These are phyloP conservation scores for Phymorhynchus buccinoides DNA, from an alignment of 1,140 invertebrate genomes.

Conservation along the genomic window DNA sequence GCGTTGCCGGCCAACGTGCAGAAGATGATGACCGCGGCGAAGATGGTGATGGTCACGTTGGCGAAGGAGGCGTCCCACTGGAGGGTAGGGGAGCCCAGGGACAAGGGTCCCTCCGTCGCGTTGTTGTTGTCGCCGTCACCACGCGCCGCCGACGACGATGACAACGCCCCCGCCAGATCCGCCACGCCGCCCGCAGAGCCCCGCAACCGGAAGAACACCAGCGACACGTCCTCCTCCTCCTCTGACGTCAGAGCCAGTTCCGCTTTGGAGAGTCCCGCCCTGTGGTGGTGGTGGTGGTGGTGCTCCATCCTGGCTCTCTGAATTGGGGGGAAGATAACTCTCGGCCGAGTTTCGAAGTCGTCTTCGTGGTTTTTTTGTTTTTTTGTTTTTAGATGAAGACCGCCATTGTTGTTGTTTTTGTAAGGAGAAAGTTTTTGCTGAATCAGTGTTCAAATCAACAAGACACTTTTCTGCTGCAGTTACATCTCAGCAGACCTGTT, in stretches of 20 bases:
- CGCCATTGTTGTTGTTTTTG: no score
- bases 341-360: not conserved
- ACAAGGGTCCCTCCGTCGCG: not conserved
- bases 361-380: not conserved
- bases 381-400: not conserved
- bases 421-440: no score
- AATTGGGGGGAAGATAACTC: not conserved
- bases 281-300: not conserved
- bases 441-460: no score
- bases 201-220: not conserved
- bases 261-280: not conserved
- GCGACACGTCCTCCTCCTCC: not conserved
- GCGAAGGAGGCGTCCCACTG: constrained; percentile 32
- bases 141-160: no score
- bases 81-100: not conserved
- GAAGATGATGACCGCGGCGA: constrained; percentile 42
- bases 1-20: constrained; percentile 40
- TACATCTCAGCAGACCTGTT: no score
- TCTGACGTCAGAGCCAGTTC: constrained; percentile 3
- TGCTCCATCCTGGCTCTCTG: not conserved
- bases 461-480: no score
- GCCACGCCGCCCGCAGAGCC: not conserved
- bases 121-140: not conserved
- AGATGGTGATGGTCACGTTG: constrained; percentile 41
- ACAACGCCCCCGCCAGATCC: no score